Conservation (phyloP, 1,140 invertebrate genomes). For the Ceratina calcarata region DNA sequence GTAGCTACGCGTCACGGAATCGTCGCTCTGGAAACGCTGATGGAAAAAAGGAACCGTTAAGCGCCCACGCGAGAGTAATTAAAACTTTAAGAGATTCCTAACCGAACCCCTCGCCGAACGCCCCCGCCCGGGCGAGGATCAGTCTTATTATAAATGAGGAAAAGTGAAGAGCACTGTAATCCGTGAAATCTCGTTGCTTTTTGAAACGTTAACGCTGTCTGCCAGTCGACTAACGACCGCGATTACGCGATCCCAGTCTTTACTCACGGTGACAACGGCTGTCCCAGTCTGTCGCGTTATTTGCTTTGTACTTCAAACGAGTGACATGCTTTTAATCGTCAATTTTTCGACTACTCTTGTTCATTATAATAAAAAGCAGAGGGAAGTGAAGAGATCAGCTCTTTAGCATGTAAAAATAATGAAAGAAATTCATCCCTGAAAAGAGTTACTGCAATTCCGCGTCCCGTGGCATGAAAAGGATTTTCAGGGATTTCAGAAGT, state of each 20-base stretch:
- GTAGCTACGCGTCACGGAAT: conserved; percentile 46
- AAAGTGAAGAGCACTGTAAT: conserved; percentile 43
- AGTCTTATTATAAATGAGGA: conserved; percentile 47
- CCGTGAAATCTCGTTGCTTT: conserved; percentile 32
- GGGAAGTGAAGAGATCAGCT: no score
- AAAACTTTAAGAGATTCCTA: conserved; percentile 51
- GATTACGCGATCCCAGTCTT: not conserved
- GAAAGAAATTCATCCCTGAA: no score
- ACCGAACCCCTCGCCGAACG: not conserved
- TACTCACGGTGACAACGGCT: no score
- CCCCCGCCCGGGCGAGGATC: not conserved
- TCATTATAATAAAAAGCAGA: no score
- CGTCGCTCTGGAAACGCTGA: conserved; percentile 37
- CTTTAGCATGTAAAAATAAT: no score
- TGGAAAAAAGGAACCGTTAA: conserved; percentile 51
- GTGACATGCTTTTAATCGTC: not conserved
- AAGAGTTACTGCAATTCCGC: no score
- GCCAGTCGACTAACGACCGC: not conserved
- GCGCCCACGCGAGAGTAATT: conserved; percentile 54
- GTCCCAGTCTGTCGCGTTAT: not conserved
- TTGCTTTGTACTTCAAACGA: not conserved
- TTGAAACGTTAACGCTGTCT: conserved; percentile 37
- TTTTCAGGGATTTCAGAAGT: no score
- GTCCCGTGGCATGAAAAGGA: no score
- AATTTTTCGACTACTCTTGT: not conserved